A percentile compares a stretch with the other conserved stretches of the same genome.
These are phyloP conservation scores for Tichodroma muraria DNA, from an alignment of 2,113 vertebrate genomes.

Conservation along the genomic window DNA sequence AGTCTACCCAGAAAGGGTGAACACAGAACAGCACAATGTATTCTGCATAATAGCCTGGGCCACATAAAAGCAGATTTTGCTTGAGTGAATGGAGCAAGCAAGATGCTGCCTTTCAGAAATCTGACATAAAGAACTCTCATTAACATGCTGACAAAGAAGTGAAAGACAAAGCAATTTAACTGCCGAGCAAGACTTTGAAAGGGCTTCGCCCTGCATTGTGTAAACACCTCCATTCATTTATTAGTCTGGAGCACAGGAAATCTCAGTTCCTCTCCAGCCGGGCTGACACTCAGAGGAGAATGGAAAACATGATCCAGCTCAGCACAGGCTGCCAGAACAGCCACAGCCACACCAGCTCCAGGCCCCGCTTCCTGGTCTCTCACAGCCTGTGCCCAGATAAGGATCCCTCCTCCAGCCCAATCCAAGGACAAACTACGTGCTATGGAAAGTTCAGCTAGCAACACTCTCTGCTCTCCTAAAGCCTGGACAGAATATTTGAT, in stretches of 20 bases:
- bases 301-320: not conserved
- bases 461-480: not conserved
- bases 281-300: not conserved
- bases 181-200: not conserved
- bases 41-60: not conserved
- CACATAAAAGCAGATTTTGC: slow-evolving; percentile 31
- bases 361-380: not conserved
- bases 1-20: not conserved
- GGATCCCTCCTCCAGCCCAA: not conserved
- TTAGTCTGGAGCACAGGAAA: slow-evolving; percentile 43
- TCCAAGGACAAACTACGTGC: not conserved
- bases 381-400: not conserved
- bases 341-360: not conserved
- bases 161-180: slow-evolving; percentile 20
- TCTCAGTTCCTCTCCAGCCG: not conserved
- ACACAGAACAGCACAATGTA: not conserved
- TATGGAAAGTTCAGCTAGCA: not conserved
- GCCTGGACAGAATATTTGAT: not conserved
- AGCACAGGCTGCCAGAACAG: not conserved
- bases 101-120: not conserved
- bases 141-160: not conserved
- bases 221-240: slow-evolving; percentile 7
- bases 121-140: not conserved
- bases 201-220: not conserved
- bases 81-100: not conserved